Evolutionary conservation across 2,888 invertebrate species (phyloP), one percentile per base, ranked within the genome.

Genomic region (Bimastos eiseni): DNA sequence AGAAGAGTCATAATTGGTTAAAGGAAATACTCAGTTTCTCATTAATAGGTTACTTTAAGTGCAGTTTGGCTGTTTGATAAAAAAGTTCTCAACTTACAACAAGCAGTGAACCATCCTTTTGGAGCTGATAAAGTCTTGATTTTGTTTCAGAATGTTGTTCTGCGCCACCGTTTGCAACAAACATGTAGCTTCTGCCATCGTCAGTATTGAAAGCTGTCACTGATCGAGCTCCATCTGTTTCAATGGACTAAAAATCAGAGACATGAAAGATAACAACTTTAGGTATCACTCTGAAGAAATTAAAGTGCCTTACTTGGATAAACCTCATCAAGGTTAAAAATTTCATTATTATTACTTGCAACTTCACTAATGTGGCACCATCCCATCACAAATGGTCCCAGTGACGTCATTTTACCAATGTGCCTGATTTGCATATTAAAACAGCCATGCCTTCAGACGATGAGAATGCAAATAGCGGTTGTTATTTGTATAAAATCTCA

Each of bases 201-300:
- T 94, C 93, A 1, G 55, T 92, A 90, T 17, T 11, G n/a, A 94
- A 94, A 13, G 93, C 92, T 4, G 91, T 91, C 1, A 94, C 94
- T 91, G 93, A 92, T 21, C 93, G 92, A 17, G 94, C 94, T 15
- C 93, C 94, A 93, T 94, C 93, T 89, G 94, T 94, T 83, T 93
- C 93, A 34, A 94, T 90, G 38, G 94, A 94, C 94, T 95, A 92
- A 86, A 92, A 91, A 24, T 34, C 91, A 89, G 86, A 91, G 34
- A 90, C 24, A 83, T 21, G 83, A 84, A 86, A 86, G 15, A 41
- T n/a, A 70, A 70, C 5, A 70, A 30, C n/a, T 70, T 70, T 6
- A n/a, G n/a, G 70, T 70, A 70, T 30, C 30, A 55, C n/a, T n/a
- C 30, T n/a, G 70, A n/a, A 70, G 70, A 70, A 49, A 70, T n/a